Conservation (phyloP, 2,113 vertebrate genomes). For the Marcusenius ussheri region DNA sequence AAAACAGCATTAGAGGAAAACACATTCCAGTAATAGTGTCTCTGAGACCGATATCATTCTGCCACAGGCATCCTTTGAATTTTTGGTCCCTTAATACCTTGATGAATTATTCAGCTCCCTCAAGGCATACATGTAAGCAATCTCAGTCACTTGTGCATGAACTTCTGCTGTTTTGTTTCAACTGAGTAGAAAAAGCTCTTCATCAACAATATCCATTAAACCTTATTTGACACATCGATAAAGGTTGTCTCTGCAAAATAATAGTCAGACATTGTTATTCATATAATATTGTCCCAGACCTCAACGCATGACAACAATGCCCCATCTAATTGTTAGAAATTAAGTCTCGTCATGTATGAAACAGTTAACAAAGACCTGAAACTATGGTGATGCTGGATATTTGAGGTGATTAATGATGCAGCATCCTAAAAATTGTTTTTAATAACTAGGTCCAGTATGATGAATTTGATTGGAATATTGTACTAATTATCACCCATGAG, state of each 20-base stretch:
- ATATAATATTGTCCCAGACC: background rate
- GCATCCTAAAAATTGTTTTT: background rate
- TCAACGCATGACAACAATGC: background rate
- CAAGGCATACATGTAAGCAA: background rate
- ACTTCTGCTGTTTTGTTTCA: background rate
- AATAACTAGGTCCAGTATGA: background rate
- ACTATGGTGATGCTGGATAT: background rate
- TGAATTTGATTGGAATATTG: too few species aligned
- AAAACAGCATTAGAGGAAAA: background rate
- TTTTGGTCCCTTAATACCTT: background rate
- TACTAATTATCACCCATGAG: too few species aligned
- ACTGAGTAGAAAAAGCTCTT: background rate
- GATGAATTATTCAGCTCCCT: background rate
- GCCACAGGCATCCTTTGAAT: background rate
- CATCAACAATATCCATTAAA: background rate
- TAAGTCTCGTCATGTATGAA: background rate
- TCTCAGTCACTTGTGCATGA: background rate
- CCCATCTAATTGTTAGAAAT: background rate
- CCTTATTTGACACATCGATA: background rate
- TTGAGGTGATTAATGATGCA: background rate
- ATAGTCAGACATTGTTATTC: background rate
- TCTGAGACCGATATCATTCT: background rate
- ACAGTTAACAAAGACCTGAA: background rate
- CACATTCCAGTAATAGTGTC: background rate
- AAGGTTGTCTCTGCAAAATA: background rate